These are phyloP conservation scores for Scaptodrosophila lebanonensis DNA, from an alignment of 1,140 invertebrate species.

Conservation along the genomic window DNA sequence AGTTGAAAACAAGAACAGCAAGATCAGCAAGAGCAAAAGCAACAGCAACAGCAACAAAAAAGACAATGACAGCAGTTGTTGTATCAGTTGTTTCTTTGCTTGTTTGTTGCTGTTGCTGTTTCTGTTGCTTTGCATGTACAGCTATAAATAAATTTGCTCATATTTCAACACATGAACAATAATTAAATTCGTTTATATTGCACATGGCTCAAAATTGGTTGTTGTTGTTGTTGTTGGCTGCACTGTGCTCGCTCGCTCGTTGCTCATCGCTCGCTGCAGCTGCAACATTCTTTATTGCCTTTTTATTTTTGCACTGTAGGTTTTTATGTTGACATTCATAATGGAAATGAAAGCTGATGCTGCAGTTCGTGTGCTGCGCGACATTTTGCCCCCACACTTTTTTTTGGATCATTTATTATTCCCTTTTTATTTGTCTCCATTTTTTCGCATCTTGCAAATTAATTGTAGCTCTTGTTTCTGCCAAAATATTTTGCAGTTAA, in stretches of 20 bases:
- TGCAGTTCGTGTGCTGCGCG: too few species aligned
- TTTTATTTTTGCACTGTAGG: conserved; percentile 40
- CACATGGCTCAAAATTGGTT: conserved; percentile 55
- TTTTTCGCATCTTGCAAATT: too few species aligned
- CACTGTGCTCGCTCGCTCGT: background rate
- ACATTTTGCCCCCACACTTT: too few species aligned
- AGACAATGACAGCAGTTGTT: conserved; percentile 23
- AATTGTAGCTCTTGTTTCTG: too few species aligned
- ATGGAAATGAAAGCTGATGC: conserved; percentile 70
- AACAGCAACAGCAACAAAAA: conserved; percentile 30
- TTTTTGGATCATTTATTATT: too few species aligned
- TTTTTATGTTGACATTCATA: conserved; percentile 70
- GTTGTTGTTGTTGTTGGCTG: background rate
- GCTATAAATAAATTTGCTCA: conserved; percentile 71
- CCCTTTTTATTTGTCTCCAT: too few species aligned
- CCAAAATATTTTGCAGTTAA: conserved; percentile 51
- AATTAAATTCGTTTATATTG: conserved; percentile 71
- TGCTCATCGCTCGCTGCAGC: conserved; percentile 23
- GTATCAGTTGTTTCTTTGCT: too few species aligned
- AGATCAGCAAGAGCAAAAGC: conserved; percentile 13
- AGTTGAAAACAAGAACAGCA: too few species aligned
- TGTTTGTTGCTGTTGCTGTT: too few species aligned
- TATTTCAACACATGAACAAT: conserved; percentile 74
- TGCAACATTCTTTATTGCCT: background rate
- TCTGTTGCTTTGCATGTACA: conserved; percentile 35